These are phyloP conservation scores for Coilia nasus DNA, from an alignment of 2,797 vertebrate genomes.

Conservation along the genomic window DNA sequence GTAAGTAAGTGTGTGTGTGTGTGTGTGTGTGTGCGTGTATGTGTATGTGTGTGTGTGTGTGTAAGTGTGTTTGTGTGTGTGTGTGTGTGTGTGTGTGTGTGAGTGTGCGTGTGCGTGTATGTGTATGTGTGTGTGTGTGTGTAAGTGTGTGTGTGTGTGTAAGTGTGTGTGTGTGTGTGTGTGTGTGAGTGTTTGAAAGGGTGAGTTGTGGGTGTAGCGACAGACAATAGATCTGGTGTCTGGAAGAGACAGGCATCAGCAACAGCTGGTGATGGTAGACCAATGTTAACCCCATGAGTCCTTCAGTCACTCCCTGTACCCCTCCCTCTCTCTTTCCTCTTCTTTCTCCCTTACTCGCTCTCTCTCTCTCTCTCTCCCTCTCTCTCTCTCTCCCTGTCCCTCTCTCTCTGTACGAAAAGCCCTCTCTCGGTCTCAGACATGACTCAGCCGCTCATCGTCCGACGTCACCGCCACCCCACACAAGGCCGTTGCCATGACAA, in stretches of 20 bases:
- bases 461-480: constrained; percentile 27
- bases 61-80: no score
- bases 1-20: not conserved
- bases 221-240: constrained; percentile 47
- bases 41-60: no score
- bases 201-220: not conserved
- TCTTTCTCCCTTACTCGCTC: not conserved
- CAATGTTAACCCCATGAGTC: constrained; percentile 26
- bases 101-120: not conserved
- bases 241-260: constrained; percentile 40
- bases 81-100: no score
- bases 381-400: constrained; percentile 31
- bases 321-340: not conserved
- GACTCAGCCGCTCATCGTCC: constrained; percentile 48
- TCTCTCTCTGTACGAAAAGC: constrained; percentile 35
- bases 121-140: not conserved
- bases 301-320: not conserved
- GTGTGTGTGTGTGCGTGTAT: not conserved
- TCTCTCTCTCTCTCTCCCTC: constrained; percentile 4
- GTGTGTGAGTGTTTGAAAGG: not conserved
- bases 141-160: not conserved
- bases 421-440: constrained; percentile 41
- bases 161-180: not conserved
- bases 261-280: constrained; percentile 38
- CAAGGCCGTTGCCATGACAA: constrained; percentile 41